A percentile compares a stretch with the other conserved stretches of the same genome.
phyloP scores from a whole-genome alignment of 2,797 vertebrate species.

The Cossypha polioptera region DNA sequence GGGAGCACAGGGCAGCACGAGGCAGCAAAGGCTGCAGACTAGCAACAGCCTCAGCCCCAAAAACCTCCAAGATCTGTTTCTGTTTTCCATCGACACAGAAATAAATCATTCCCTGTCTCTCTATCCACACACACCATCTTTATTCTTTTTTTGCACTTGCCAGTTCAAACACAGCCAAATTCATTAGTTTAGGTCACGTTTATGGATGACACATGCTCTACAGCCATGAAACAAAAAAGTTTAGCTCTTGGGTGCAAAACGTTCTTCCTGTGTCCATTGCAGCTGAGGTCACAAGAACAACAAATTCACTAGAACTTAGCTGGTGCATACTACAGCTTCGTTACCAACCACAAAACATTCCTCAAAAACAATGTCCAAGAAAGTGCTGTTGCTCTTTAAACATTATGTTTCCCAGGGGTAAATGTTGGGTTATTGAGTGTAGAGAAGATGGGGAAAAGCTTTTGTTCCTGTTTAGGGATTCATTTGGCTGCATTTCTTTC shows the following conservation, averaged over 20 bases:
- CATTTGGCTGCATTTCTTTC: conserved; percentile 17
- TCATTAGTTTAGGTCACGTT: conserved; percentile 36
- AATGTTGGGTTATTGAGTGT: neutral
- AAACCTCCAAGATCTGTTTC: neutral
- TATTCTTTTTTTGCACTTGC: neutral
- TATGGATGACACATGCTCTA: neutral
- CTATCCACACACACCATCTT: neutral
- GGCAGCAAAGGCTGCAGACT: neutral
- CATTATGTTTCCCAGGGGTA: neutral
- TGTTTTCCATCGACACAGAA: neutral
- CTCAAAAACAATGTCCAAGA: conserved; percentile 15
- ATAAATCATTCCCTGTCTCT: conserved; percentile 3
- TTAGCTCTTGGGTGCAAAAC: conserved; percentile 7
- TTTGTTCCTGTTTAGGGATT: neutral
- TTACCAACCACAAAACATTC: conserved; percentile 26
- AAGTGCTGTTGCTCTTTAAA: conserved; percentile 1
- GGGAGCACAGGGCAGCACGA: neutral
- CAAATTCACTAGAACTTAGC: neutral
- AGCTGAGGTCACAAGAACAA: conserved; percentile 30
- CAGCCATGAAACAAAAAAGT: neutral
- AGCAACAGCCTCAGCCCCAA: neutral
- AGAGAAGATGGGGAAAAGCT: neutral
- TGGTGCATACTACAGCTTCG: conserved; percentile 42
- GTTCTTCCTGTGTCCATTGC: neutral
- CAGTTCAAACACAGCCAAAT: neutral